phyloP scores from a whole-genome alignment of 1,140 invertebrate species.

The Charaxes varanes region DNA sequence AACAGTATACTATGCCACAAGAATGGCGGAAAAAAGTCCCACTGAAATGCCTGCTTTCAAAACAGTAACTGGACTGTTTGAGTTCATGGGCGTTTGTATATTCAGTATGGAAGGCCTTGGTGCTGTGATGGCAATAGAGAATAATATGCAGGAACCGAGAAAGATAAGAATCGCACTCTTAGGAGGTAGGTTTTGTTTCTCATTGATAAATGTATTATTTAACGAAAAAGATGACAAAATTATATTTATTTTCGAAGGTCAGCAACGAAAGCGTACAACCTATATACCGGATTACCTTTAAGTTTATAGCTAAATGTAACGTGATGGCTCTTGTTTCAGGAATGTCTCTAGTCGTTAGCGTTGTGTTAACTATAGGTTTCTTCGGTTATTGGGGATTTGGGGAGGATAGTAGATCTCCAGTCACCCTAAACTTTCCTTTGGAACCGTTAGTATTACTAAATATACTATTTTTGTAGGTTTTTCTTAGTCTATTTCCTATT shows the following conservation, averaged over 20 bases:
- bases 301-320: too few relatives aligned
- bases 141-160: slow-evolving; percentile 38
- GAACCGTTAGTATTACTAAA: slow-evolving; percentile 35
- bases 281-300: too few relatives aligned
- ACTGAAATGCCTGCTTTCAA: slow-evolving; percentile 24
- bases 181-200: slow-evolving; percentile 27
- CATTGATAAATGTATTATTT: too few relatives aligned
- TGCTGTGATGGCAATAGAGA: slow-evolving; percentile 37
- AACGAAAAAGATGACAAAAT: too few relatives aligned
- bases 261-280: too few relatives aligned
- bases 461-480: too few relatives aligned
- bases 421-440: slow-evolving; percentile 42
- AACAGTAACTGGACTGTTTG: slow-evolving; percentile 23
- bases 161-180: slow-evolving; percentile 28
- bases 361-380: slow-evolving; percentile 37
- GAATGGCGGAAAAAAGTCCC: slow-evolving; percentile 4
- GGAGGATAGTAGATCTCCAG: slow-evolving; percentile 33
- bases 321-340: too few relatives aligned
- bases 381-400: slow-evolving; percentile 53
- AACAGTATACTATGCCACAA: slow-evolving; percentile 28
- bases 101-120: slow-evolving; percentile 45
- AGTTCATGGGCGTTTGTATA: slow-evolving; percentile 37
- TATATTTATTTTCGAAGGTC: too few relatives aligned
- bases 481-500: too few relatives aligned
- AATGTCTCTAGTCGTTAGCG: slow-evolving; percentile 26